Evolutionary conservation across 2,888 invertebrate species (phyloP).

Genomic region (Mythimna lalbum): DNA sequence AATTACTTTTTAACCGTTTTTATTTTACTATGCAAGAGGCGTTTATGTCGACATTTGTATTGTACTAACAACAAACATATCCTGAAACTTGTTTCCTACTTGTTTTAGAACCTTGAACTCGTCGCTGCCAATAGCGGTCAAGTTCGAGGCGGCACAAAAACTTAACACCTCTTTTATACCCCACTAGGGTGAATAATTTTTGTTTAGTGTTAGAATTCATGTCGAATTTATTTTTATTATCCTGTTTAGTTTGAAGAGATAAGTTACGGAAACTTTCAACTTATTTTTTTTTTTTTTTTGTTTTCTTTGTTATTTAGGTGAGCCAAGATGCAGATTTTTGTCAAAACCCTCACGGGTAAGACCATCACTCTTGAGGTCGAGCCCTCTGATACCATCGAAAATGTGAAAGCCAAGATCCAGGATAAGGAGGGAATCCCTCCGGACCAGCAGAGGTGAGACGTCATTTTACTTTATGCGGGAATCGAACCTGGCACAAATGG

Average conservation of each 20-base stretch:
- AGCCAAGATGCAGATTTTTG: constrained; percentile 98
- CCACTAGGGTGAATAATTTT: background rate
- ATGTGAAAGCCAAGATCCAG: constrained; percentile 98
- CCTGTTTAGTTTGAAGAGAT: background rate
- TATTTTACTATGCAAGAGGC: background rate
- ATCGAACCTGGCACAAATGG: background rate
- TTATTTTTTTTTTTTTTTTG: background rate
- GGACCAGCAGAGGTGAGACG: constrained; percentile 93
- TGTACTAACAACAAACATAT: constrained; percentile 11
- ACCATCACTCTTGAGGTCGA: constrained; percentile 98
- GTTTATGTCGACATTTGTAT: background rate
- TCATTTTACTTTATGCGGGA: background rate
- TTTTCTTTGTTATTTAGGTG: constrained; percentile 39
- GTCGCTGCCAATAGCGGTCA: constrained; percentile 8
- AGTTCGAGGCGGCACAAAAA: constrained; percentile 6
- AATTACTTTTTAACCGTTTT: background rate
- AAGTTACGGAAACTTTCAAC: background rate
- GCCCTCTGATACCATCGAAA: constrained; percentile 98
- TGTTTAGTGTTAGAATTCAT: background rate
- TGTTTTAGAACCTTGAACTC: constrained; percentile 33
- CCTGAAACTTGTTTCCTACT: constrained; percentile 23
- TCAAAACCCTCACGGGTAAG: constrained; percentile 98
- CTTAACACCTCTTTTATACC: background rate
- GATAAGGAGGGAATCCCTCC: constrained; percentile 97
- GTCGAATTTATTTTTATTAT: background rate